Evolutionary conservation across 2,888 invertebrate genomes (phyloP).

Genomic region (Panzeria rudis): DNA sequence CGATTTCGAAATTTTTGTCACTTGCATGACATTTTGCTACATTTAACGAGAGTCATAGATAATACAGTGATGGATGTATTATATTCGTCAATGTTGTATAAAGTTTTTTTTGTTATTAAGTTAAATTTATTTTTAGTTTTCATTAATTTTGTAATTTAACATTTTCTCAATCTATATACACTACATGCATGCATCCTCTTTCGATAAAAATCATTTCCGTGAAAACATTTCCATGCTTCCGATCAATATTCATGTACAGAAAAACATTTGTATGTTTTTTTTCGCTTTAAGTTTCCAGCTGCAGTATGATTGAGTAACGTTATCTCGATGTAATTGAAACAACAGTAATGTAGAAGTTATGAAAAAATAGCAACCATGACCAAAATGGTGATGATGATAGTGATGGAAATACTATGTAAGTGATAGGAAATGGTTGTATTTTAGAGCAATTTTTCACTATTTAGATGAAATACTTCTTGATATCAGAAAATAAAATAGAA

Average conservation of each 20-base stretch:
- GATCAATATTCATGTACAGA: slow-evolving; percentile 19
- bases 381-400: slow-evolving; percentile 15
- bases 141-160: not conserved
- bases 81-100: not conserved
- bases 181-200: slow-evolving; percentile 7
- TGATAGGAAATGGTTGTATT: slow-evolving; percentile 36
- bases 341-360: not conserved
- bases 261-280: not conserved
- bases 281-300: slow-evolving; percentile 4
- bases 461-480: not conserved
- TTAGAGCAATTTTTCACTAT: slow-evolving; percentile 37
- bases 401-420: slow-evolving; percentile 18
- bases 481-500: not conserved
- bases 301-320: slow-evolving; percentile 27
- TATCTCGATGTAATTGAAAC: slow-evolving; percentile 19
- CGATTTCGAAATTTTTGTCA: too few relatives aligned
- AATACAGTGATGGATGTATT: too few relatives aligned
- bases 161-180: not conserved
- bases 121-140: not conserved
- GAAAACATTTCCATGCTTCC: slow-evolving; percentile 55
- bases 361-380: not conserved
- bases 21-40: too few relatives aligned
- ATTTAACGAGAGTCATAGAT: too few relatives aligned
- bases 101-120: not conserved
- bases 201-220: slow-evolving; percentile 57